Evolutionary conservation across 1,140 invertebrate genomes (phyloP), one percentile per base, ranked within the genome.

Genomic region (Drosophila baimaii): DNA sequence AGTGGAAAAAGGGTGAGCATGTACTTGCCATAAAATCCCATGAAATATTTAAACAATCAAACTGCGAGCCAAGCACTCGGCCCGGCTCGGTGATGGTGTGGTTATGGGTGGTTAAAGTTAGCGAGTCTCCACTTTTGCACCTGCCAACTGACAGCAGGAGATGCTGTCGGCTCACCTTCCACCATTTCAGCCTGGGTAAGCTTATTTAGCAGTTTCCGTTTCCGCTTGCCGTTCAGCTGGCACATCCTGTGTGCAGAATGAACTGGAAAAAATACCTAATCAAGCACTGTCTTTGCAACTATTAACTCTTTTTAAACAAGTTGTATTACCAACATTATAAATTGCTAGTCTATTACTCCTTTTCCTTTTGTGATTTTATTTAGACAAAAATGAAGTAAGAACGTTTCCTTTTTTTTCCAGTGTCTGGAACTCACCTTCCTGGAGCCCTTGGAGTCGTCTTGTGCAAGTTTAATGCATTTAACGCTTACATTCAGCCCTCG

Each of bases 391-490:
- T 44, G 2, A 6, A 2, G 0, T 17, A 2, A n/a, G 1, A 0
- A 12, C 0, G 0, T 5, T 15, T 1, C 0, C 15, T 0, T 15
- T n/a, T 35, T 54, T 9, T 54, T 13, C 7, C 29, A 54, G 51
- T 54, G 51, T 35, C 21, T n/a, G n/a, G n/a, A n/a, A 39, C 44
- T 72, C 62, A 61, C 63, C 76, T 72, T 63, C 37, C 56, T 43
- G 12, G n/a, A 17, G 46, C 44, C 46, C 9, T 35, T 44, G n/a
- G 17, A 31, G 37, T 56, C 43, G 54, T 65, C 75, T 83, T 83
- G 78, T 86, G 79, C 72, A 88, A 88, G 84, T 84, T 88, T 88
- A 89, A 88, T 88, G 83, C 84, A 73, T 88, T 89, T 89, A 88
- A 68, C 84, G 81, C 77, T 84, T 69, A 80, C 84, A 77, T 80